These are phyloP conservation scores for Tortricodes alternella DNA, from an alignment of 2,888 invertebrate genomes.

Conservation along the genomic window DNA sequence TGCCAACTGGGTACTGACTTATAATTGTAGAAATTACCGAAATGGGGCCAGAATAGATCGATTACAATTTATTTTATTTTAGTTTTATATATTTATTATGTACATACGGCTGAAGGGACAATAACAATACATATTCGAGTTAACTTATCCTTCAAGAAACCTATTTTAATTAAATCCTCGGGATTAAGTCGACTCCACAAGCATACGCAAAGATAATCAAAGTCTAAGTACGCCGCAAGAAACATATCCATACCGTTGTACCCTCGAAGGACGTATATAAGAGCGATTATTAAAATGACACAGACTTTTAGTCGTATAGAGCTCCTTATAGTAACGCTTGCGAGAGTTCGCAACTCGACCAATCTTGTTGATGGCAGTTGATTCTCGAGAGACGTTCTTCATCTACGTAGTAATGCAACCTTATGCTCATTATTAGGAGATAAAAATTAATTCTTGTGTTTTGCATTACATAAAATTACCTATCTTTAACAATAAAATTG, in stretches of 20 bases:
- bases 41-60: too few species aligned
- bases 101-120: too few species aligned
- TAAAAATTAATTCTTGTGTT: background rate
- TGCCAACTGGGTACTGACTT: background rate
- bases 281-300: conserved; percentile 30
- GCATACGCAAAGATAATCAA: conserved; percentile 2
- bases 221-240: conserved; percentile 3
- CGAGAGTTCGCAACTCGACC: conserved; percentile 21
- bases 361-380: conserved; percentile 27
- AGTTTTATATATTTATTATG: too few species aligned
- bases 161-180: conserved; percentile 1
- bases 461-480: too few species aligned
- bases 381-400: conserved; percentile 25
- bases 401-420: conserved; percentile 10
- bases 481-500: too few species aligned
- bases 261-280: conserved; percentile 21
- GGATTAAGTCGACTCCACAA: conserved; percentile 20
- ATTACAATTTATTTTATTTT: too few species aligned
- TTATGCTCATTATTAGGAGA: background rate
- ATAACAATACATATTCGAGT: background rate
- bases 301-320: conserved; percentile 22
- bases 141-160: conserved; percentile 1
- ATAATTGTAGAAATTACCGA: background rate
- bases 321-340: conserved; percentile 12
- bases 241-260: conserved; percentile 8